A percentile compares a stretch with the other conserved stretches of the same genome.
Evolutionary conservation across 37 sponge, comb jelly and placozoan genomes (phyloP).

Genomic region (Tethya wilhelma): DNA sequence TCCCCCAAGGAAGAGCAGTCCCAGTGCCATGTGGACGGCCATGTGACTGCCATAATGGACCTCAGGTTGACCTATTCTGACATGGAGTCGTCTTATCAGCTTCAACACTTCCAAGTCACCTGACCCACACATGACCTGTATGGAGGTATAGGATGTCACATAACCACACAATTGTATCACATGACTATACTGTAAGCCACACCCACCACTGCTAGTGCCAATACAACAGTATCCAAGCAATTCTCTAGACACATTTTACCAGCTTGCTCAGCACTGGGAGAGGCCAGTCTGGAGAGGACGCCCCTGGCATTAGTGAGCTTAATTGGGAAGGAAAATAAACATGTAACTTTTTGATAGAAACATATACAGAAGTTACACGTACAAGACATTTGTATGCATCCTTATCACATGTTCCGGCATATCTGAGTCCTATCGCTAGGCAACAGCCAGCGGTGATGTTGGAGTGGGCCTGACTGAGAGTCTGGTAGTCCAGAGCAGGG

Average conservation of each 20-base stretch:
- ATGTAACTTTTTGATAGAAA: neutral
- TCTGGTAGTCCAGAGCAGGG: conserved; percentile 35
- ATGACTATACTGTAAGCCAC: neutral
- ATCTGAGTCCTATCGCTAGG: conserved; percentile 80
- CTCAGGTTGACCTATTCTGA: conserved; percentile 38
- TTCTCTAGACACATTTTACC: conserved; percentile 63
- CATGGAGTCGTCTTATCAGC: conserved; percentile 55
- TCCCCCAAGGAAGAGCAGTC: conserved; percentile 92
- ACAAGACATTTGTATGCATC: conserved; percentile 65
- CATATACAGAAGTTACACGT: neutral
- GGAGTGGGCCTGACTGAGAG: conserved; percentile 50
- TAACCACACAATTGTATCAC: neutral
- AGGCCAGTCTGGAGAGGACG: neutral
- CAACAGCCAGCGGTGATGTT: conserved; percentile 85
- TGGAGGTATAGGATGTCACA: neutral
- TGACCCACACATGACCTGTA: conserved; percentile 88
- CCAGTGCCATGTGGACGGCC: conserved; percentile 96
- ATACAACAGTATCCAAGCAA: conserved; percentile 34
- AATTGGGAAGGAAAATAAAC: neutral
- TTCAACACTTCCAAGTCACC: conserved; percentile 86
- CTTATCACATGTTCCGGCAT: conserved; percentile 81
- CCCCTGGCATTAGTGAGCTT: neutral
- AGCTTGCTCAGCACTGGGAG: conserved; percentile 1
- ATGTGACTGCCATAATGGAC: conserved; percentile 91
- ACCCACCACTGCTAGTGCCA: conserved; percentile 67